These are phyloP conservation scores for Drosophila cardini DNA, from an alignment of 1,140 invertebrate genomes.

Conservation along the genomic window DNA sequence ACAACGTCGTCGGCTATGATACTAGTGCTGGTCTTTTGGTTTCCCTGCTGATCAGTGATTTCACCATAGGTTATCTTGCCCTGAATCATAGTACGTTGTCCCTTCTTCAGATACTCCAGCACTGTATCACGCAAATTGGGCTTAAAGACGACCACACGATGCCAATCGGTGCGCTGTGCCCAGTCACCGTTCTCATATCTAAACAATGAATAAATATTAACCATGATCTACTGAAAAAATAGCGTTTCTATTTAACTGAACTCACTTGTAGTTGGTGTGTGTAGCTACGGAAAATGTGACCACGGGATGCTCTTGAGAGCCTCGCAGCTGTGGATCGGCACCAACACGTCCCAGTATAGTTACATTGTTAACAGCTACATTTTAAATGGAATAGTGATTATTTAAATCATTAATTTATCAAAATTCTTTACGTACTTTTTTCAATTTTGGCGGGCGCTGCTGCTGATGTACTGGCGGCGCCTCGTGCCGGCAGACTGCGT, in stretches of 20 bases:
- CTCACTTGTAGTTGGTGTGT: slow-evolving; percentile 91
- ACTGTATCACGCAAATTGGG: slow-evolving; percentile 92
- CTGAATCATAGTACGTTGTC: slow-evolving; percentile 92
- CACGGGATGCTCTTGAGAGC: slow-evolving; percentile 92
- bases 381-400: slow-evolving; percentile 4
- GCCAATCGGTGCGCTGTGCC: slow-evolving; percentile 95
- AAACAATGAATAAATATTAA: slow-evolving; percentile 2
- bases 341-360: slow-evolving; percentile 94
- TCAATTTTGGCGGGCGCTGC: slow-evolving; percentile 78
- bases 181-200: slow-evolving; percentile 90
- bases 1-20: slow-evolving; percentile 95
- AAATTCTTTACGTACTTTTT: slow-evolving; percentile 68
- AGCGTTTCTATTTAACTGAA: background rate
- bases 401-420: background rate
- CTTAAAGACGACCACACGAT: slow-evolving; percentile 94
- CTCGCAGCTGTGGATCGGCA: slow-evolving; percentile 93
- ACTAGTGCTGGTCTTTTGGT: slow-evolving; percentile 89
- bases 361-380: slow-evolving; percentile 93
- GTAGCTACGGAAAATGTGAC: slow-evolving; percentile 96
- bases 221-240: background rate
- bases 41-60: slow-evolving; percentile 91
- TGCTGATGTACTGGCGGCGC: slow-evolving; percentile 50
- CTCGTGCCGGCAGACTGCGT: slow-evolving; percentile 56
- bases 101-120: slow-evolving; percentile 92
- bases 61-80: slow-evolving; percentile 94